These are phyloP conservation scores for Corythornis leucogaster DNA, from an alignment of 2,797 vertebrate genomes.

Conservation along the genomic window DNA sequence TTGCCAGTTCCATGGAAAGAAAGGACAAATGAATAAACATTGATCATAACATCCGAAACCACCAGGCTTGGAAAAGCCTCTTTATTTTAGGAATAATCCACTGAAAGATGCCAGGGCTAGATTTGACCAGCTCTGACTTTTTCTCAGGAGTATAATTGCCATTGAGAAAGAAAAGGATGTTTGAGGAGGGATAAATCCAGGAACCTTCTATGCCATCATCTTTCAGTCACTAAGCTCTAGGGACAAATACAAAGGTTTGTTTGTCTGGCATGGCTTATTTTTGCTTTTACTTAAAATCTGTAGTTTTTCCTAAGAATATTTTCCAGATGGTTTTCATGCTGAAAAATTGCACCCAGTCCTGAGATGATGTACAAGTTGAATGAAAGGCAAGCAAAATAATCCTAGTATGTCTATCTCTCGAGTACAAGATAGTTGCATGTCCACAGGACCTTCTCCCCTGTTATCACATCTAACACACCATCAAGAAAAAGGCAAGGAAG, in stretches of 20 bases:
- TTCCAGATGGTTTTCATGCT: background rate
- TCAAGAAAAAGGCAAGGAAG: background rate
- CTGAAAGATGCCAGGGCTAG: slow-evolving; percentile 4
- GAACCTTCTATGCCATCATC: background rate
- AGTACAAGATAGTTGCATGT: background rate
- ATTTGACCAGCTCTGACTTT: background rate
- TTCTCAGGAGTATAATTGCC: slow-evolving; percentile 8
- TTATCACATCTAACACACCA: background rate
- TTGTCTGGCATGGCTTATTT: background rate
- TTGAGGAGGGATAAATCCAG: background rate
- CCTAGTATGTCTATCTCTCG: background rate
- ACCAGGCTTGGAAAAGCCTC: slow-evolving; percentile 46
- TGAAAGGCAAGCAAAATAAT: background rate
- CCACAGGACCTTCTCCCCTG: background rate
- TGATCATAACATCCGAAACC: slow-evolving; percentile 23
- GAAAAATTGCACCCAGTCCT: background rate
- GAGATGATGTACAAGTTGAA: background rate
- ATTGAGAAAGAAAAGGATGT: background rate
- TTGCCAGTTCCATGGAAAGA: slow-evolving; percentile 45
- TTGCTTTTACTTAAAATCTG: slow-evolving; percentile 14
- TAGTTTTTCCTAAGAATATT: background rate
- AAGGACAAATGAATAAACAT: slow-evolving; percentile 38
- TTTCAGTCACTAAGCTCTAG: background rate
- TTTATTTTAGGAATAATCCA: slow-evolving; percentile 53
- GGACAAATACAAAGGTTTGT: background rate